These are phyloP conservation scores for Xiphophorus birchmanni DNA, from an alignment of 2,797 vertebrate genomes.

Conservation along the genomic window DNA sequence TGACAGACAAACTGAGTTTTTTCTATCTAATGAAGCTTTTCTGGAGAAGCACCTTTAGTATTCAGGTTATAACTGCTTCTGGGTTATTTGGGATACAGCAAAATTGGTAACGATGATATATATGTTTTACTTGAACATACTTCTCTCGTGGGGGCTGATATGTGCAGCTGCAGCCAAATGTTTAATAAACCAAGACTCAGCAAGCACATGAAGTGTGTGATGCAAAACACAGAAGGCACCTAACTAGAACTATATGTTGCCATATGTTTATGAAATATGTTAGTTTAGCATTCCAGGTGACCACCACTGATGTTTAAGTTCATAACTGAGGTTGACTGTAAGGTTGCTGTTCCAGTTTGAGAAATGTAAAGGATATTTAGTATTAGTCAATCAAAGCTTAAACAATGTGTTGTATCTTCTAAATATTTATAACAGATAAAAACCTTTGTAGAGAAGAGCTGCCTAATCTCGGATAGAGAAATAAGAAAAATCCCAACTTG, in stretches of 20 bases:
- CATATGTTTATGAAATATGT: background rate
- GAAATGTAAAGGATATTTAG: background rate
- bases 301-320: background rate
- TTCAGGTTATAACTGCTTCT: no score
- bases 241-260: background rate
- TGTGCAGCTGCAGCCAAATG: constrained; percentile 2
- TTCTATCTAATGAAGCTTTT: background rate
- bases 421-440: background rate
- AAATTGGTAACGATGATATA: background rate
- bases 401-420: background rate
- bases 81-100: background rate
- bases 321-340: background rate
- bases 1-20: background rate
- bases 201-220: background rate
- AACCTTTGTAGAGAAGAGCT: background rate
- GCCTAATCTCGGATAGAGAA: background rate
- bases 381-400: background rate
- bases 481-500: background rate
- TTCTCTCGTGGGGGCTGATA: background rate
- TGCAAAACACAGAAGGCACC: constrained; percentile 1
- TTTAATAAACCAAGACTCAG: constrained; percentile 3
- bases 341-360: background rate
- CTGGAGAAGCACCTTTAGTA: background rate
- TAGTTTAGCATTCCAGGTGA: background rate
- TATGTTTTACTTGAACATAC: no score